These are phyloP conservation scores for Drosophila kohkoa DNA, from an alignment of 1,140 invertebrate genomes.

Conservation along the genomic window DNA sequence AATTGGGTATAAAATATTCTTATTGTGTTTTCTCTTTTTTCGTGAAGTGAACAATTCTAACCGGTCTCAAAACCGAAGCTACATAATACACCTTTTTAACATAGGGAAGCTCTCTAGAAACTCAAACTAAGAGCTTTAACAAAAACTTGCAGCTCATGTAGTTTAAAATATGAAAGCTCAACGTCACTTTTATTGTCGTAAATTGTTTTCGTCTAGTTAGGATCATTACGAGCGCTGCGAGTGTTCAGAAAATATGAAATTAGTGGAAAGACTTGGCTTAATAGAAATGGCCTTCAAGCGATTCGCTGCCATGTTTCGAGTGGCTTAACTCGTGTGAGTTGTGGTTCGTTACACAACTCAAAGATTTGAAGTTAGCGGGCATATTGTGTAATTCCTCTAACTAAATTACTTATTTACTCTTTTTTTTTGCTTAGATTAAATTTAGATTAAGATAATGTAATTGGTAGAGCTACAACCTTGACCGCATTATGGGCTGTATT, in stretches of 20 bases:
- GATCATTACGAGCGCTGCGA: constrained; percentile 40
- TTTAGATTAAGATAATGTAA: constrained; percentile 26
- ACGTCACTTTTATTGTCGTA: constrained; percentile 45
- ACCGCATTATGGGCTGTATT: background rate
- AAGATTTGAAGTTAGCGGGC: constrained; percentile 12
- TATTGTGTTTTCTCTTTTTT: too few relatives aligned
- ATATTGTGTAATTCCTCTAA: constrained; percentile 16
- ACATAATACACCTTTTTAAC: too few relatives aligned
- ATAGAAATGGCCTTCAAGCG: constrained; percentile 73
- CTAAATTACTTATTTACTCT: constrained; percentile 19
- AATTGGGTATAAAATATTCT: too few relatives aligned
- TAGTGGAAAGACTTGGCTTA: constrained; percentile 46
- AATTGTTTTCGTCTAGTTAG: constrained; percentile 53
- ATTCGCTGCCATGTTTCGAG: constrained; percentile 17
- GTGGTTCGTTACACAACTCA: constrained; percentile 54
- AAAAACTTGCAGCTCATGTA: too few relatives aligned
- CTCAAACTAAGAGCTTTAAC: too few relatives aligned
- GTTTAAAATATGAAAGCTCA: constrained; percentile 1
- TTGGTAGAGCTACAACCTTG: constrained; percentile 22
- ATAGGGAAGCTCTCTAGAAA: too few relatives aligned
- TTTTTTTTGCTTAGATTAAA: constrained; percentile 34
- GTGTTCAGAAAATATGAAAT: constrained; percentile 47
- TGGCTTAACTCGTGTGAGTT: constrained; percentile 1
- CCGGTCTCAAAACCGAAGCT: too few relatives aligned
- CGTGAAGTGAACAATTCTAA: too few relatives aligned